phyloP scores from a whole-genome alignment of 2,888 invertebrate species.

The Achlya flavicornis region DNA sequence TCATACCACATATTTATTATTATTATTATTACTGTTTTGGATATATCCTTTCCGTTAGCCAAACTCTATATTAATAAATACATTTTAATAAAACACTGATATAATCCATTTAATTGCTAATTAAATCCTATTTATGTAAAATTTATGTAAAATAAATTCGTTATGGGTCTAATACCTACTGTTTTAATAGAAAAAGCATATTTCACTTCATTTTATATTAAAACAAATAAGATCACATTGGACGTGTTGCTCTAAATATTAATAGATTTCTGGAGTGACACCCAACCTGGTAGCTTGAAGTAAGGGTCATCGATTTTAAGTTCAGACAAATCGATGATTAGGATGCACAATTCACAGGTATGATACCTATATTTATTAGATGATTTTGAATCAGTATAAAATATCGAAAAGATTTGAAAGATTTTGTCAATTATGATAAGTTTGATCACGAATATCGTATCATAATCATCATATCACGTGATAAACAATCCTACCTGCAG shows the following conservation, averaged over 20 bases:
- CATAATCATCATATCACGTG: background rate
- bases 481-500: background rate
- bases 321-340: too few species aligned
- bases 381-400: background rate
- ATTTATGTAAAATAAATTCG: background rate
- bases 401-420: background rate
- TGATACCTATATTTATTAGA: too few species aligned
- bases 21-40: too few species aligned
- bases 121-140: background rate
- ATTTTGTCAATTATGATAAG: background rate
- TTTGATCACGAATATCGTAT: background rate
- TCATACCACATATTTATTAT: too few species aligned
- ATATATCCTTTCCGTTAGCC: too few species aligned
- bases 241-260: background rate
- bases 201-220: background rate
- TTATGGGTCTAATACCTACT: background rate
- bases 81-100: slow-evolving; percentile 11
- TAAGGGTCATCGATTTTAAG: too few species aligned
- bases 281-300: too few species aligned
- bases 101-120: background rate
- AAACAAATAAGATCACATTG: background rate
- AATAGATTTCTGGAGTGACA: too few species aligned
- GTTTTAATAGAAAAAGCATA: background rate
- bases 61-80: too few species aligned
- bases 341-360: too few species aligned